phyloP scores from a whole-genome alignment of 1,140 invertebrate species.

The Harpegnathos saltator region DNA sequence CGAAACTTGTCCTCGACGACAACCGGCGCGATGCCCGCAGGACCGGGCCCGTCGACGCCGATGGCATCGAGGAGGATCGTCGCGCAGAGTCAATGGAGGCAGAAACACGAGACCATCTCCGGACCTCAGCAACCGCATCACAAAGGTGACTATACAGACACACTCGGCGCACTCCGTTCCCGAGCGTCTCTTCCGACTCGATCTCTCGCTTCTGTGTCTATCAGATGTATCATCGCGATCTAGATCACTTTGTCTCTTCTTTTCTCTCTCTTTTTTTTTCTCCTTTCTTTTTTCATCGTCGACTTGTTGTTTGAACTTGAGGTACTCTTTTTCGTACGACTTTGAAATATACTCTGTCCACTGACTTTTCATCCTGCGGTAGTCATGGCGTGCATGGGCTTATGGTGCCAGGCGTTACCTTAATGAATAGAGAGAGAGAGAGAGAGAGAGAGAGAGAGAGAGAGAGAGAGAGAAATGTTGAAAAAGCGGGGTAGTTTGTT shows the following conservation, averaged over 20 bases:
- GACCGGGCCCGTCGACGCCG: conserved; percentile 63
- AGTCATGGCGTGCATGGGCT: conserved; percentile 47
- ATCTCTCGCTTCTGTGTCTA: conserved; percentile 16
- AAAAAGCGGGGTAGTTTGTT: conserved; percentile 4
- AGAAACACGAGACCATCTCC: conserved; percentile 83
- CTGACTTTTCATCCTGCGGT: conserved; percentile 10
- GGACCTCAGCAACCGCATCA: conserved; percentile 83
- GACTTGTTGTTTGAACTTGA: conserved; percentile 16
- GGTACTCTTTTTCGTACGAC: conserved; percentile 14
- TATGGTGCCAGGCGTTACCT: conserved; percentile 6
- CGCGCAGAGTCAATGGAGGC: conserved; percentile 88
- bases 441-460: conserved; percentile 3
- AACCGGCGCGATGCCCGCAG: conserved; percentile 47
- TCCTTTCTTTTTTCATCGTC: neutral
- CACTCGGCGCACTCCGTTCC: conserved; percentile 17
- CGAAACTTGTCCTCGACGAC: conserved; percentile 86
- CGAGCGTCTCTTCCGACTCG: conserved; percentile 19
- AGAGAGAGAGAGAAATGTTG: neutral
- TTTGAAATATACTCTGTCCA: neutral
- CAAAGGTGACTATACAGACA: conserved; percentile 83
- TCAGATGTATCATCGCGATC: conserved; percentile 33
- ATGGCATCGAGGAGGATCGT: conserved; percentile 81
- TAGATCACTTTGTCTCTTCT: conserved; percentile 21
- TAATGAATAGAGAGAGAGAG: neutral
- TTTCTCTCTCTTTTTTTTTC: neutral